A percentile compares a stretch with the other conserved stretches of the same genome.
Conservation (phyloP, 2,888 invertebrate genomes). For the Nymphalis c-album region DNA sequence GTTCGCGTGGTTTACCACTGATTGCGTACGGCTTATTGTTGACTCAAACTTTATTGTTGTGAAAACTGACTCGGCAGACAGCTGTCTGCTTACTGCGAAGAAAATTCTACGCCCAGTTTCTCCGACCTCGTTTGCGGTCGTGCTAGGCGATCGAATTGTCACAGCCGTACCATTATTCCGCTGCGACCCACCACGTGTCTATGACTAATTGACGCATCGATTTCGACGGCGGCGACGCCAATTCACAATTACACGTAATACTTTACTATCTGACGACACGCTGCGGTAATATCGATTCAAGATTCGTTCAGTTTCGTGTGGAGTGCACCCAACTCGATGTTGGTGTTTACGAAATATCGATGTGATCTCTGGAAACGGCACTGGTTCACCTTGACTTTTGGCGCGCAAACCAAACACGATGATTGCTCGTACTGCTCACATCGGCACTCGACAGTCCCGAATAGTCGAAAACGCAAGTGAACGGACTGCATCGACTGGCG, state of each 20-base stretch:
- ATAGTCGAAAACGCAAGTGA: slow-evolving; percentile 72
- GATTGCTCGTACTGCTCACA: slow-evolving; percentile 19
- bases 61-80: slow-evolving; percentile 22
- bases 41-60: slow-evolving; percentile 27
- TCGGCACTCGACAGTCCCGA: slow-evolving; percentile 19
- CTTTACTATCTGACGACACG: slow-evolving; percentile 9
- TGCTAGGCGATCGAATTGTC: slow-evolving; percentile 27
- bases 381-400: slow-evolving; percentile 75
- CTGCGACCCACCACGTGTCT: slow-evolving; percentile 59
- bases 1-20: slow-evolving; percentile 18
- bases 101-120: slow-evolving; percentile 53
- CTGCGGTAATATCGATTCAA: slow-evolving; percentile 18
- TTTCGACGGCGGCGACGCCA: slow-evolving; percentile 8
- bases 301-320: neutral
- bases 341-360: slow-evolving; percentile 31
- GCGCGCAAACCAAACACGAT: slow-evolving; percentile 46
- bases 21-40: slow-evolving; percentile 17
- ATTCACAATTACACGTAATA: slow-evolving; percentile 12
- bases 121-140: slow-evolving; percentile 50
- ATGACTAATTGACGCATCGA: slow-evolving; percentile 52
- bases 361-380: slow-evolving; percentile 37
- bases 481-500: slow-evolving; percentile 65
- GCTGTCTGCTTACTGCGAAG: slow-evolving; percentile 41
- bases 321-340: neutral
- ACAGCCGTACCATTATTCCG: slow-evolving; percentile 29